Evolutionary conservation across 2,113 vertebrate species (phyloP).

Genomic region (Alligator sinensis): DNA sequence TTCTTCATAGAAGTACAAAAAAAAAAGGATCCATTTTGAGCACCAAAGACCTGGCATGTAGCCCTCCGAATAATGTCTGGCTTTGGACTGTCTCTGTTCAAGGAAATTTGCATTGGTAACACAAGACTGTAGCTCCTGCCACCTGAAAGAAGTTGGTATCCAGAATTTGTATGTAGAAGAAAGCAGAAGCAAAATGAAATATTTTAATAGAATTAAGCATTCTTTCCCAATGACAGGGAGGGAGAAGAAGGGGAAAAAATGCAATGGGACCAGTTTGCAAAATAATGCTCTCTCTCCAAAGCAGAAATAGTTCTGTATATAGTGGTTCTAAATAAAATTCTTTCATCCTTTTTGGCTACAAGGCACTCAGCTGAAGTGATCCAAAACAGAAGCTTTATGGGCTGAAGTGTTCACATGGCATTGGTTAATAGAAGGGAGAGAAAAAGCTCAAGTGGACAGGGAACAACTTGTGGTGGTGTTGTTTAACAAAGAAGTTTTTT

Average conservation of each 20-base stretch:
- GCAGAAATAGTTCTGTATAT: not conserved
- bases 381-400: not conserved
- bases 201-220: not conserved
- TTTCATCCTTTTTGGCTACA: fast-evolving
- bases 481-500: not conserved
- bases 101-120: no score
- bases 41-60: not conserved
- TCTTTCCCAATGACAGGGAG: not conserved
- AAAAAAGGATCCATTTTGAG: not conserved
- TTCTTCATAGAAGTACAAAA: not conserved
- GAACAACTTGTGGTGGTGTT: not conserved
- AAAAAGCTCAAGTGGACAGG: not conserved
- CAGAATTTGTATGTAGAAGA: not conserved
- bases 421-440: not conserved
- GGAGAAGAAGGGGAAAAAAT: not conserved
- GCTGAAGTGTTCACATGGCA: not conserved
- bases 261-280: not conserved
- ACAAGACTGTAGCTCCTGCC: not conserved
- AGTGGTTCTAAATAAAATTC: not conserved
- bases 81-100: not conserved
- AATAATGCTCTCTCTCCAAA: not conserved
- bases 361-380: fast-evolving
- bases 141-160: no score
- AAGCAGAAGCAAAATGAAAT: no score
- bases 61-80: not conserved